A percentile compares a stretch with the other conserved stretches of the same genome.
Conservation (phyloP, 2,888 invertebrate genomes). For the Xylophagus ater region DNA sequence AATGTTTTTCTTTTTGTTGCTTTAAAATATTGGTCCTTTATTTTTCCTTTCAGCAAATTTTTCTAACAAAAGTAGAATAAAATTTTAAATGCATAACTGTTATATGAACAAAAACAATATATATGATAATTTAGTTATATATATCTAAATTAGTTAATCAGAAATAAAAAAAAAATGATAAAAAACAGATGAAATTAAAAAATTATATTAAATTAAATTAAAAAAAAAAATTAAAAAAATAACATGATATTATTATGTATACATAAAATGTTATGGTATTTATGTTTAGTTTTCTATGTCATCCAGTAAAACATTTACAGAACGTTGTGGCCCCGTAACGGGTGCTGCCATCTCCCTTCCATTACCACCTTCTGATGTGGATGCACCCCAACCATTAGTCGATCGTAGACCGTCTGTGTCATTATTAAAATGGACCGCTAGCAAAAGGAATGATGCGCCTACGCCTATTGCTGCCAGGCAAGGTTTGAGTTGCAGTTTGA, state of each 20-base stretch:
- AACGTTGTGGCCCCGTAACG: slow-evolving; percentile 62
- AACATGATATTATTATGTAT: slow-evolving; percentile 1
- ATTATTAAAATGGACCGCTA: slow-evolving; percentile 42
- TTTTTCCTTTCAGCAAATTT: too few relatives aligned
- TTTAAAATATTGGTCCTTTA: too few relatives aligned
- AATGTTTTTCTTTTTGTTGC: too few relatives aligned
- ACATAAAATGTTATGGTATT: slow-evolving; percentile 21
- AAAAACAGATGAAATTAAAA: too few relatives aligned
- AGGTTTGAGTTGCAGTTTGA: slow-evolving; percentile 37
- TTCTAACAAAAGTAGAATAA: too few relatives aligned
- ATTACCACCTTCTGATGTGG: slow-evolving; percentile 50
- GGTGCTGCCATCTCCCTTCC: slow-evolving; percentile 43
- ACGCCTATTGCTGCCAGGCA: slow-evolving; percentile 42
- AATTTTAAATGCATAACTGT: too few relatives aligned
- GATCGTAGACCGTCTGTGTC: slow-evolving; percentile 56
- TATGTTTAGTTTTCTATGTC: slow-evolving; percentile 32
- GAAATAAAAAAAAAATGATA: too few relatives aligned
- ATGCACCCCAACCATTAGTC: slow-evolving; percentile 60
- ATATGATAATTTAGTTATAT: too few relatives aligned
- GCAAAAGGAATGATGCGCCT: slow-evolving; percentile 27
- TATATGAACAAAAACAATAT: too few relatives aligned
- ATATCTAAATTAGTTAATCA: too few relatives aligned
- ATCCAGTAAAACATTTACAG: slow-evolving; percentile 39
- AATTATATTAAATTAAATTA: too few relatives aligned
- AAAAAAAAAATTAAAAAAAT: too few relatives aligned